Conservation (phyloP, 2,113 vertebrate genomes). For the Macaca nemestrina region DNA sequence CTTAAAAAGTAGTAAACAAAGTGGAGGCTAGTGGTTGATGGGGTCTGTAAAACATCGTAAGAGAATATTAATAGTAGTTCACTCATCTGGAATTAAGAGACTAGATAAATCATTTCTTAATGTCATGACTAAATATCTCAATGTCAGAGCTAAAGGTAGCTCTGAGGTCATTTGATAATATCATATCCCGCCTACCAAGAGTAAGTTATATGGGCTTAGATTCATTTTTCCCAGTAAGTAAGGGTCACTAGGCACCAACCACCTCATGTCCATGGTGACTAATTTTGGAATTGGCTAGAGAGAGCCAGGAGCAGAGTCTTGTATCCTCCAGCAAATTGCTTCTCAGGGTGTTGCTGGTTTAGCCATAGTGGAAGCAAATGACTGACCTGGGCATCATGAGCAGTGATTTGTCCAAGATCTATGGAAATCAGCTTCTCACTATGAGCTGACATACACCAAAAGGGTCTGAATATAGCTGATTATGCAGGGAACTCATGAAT, state of each 20-base stretch:
- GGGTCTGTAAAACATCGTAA: neutral
- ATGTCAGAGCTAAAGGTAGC: no score
- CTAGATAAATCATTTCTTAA: neutral
- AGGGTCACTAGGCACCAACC: no score
- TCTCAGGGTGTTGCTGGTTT: neutral
- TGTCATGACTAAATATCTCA: neutral
- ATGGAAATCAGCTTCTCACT: neutral
- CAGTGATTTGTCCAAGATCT: neutral
- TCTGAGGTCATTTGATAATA: neutral
- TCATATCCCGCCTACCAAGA: neutral
- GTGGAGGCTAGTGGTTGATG: no score
- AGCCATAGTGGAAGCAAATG: neutral
- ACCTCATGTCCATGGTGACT: neutral
- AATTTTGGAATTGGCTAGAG: neutral
- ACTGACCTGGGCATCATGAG: neutral
- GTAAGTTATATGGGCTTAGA: neutral
- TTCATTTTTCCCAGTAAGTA: neutral
- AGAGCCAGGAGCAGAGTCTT: neutral
- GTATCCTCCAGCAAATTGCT: neutral
- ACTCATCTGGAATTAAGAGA: neutral
- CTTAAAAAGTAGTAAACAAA: neutral
- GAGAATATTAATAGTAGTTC: neutral
- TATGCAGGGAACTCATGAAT: neutral
- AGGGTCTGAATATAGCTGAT: neutral
- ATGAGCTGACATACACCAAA: neutral